Conservation (phyloP, 1,140 invertebrate species). For the Drosophila ercepeae region DNA sequence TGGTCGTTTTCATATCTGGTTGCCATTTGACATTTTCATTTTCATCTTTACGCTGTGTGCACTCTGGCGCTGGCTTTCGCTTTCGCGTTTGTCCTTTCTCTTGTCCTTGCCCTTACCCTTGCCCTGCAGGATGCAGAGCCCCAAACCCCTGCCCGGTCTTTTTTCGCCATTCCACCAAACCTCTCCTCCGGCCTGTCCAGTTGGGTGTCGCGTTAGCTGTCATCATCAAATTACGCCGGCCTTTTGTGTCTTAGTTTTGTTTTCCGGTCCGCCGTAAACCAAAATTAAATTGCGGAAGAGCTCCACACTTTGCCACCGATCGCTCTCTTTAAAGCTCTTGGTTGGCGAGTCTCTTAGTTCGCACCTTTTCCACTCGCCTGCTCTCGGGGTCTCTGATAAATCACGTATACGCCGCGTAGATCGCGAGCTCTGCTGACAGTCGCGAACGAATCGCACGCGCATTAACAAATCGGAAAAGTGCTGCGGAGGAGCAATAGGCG, state of each 20-base stretch:
- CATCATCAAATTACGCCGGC: constrained; percentile 75
- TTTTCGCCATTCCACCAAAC: too few species aligned
- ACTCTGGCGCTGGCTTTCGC: constrained; percentile 1
- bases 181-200: neutral
- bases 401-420: constrained; percentile 70
- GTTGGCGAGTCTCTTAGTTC: neutral
- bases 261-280: constrained; percentile 12
- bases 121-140: neutral
- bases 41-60: constrained; percentile 58
- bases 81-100: too few species aligned
- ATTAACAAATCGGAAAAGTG: constrained; percentile 14
- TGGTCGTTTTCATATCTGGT: constrained; percentile 54
- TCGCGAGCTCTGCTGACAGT: constrained; percentile 50
- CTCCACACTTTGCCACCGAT: constrained; percentile 8
- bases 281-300: constrained; percentile 10
- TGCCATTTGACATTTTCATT: constrained; percentile 59
- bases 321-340: constrained; percentile 22
- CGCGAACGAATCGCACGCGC: constrained; percentile 52
- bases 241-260: constrained; percentile 66
- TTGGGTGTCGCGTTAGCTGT: constrained; percentile 52
- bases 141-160: neutral
- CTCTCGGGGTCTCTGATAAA: constrained; percentile 23
- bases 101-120: neutral
- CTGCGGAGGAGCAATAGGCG: constrained; percentile 19
- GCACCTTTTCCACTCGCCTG: constrained; percentile 1